Conservation (phyloP, 2,888 invertebrate species). For the Lasioglossum lativentre region DNA sequence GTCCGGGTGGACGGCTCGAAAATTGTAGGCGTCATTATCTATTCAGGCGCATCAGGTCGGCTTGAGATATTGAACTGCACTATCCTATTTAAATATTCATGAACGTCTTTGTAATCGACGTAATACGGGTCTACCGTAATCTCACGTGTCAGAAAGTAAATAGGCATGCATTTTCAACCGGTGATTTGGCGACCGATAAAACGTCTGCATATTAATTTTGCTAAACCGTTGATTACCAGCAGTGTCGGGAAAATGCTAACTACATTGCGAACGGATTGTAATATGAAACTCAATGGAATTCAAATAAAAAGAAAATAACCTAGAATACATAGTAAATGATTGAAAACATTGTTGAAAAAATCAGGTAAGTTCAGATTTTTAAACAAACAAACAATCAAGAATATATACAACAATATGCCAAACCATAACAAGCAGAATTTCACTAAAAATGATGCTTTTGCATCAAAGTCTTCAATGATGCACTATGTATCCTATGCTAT, state of each 20-base stretch:
- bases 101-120: constrained; percentile 75
- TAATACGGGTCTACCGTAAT: constrained; percentile 71
- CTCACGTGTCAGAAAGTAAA: constrained; percentile 73
- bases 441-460: background rate
- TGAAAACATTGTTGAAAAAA: background rate
- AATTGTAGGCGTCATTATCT: constrained; percentile 68
- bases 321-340: background rate
- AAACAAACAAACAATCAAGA: background rate
- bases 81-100: constrained; percentile 74
- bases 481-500: no score
- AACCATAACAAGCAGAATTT: background rate
- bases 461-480: no score
- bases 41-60: constrained; percentile 68
- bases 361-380: background rate
- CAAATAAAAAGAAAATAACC: background rate
- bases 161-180: constrained; percentile 66
- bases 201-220: constrained; percentile 34
- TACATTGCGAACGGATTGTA: background rate
- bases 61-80: constrained; percentile 73
- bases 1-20: constrained; percentile 55
- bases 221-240: constrained; percentile 24
- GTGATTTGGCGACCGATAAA: constrained; percentile 27
- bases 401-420: background rate
- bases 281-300: background rate
- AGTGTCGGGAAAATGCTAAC: background rate